Evolutionary conservation across 2,797 vertebrate species (phyloP), one percentile per base, ranked within the genome.

Genomic region (Furcifer pardalis): DNA sequence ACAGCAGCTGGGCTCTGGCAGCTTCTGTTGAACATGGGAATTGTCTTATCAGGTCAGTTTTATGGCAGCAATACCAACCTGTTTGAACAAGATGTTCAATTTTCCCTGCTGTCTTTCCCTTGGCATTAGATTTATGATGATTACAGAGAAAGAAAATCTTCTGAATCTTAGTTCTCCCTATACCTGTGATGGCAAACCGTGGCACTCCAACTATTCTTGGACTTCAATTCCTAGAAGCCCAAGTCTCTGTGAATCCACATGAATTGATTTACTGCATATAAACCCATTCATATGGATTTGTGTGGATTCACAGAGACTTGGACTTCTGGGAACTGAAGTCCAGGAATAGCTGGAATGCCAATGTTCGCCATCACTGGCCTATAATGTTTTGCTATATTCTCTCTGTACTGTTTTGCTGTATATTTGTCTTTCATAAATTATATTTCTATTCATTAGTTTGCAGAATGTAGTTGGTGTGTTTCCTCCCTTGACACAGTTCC

Each of bases 11-110:
- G 98, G 3, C 97, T 99, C 92, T 99, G 98, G 98, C 98, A 99
- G 95, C 97, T 98, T 84, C 96, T 99, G 79, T 95, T 99, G 95
- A 98, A 99, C 90, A 97, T 99, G 93, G 98, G 98, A 87, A 97
- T 99, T 91, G 96, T 99, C 89, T 96, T 98, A 91, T 98, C 98
- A 94, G 98, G 98, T 99, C 92, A 95, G 96, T 94, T 46, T 89
- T 88, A 35, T 65, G 7, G 84, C 87, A 76, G 27, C 44, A 82
- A 2, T 46, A 30, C 7, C 2, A 44, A 9, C 2, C 49, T 73
- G 0, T 74, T 1, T 49, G 49, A 84, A 60, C 49, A 85, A 85
- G 65, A 27, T 27, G 79, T 0, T 84, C 3, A 5, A 27, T 86
- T 88, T 90, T 65, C 83, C 8, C 59, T 85, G 13, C 4, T 69